phyloP scores from a whole-genome alignment of 2,888 invertebrate genomes.

The Clepsis dumicolana region DNA sequence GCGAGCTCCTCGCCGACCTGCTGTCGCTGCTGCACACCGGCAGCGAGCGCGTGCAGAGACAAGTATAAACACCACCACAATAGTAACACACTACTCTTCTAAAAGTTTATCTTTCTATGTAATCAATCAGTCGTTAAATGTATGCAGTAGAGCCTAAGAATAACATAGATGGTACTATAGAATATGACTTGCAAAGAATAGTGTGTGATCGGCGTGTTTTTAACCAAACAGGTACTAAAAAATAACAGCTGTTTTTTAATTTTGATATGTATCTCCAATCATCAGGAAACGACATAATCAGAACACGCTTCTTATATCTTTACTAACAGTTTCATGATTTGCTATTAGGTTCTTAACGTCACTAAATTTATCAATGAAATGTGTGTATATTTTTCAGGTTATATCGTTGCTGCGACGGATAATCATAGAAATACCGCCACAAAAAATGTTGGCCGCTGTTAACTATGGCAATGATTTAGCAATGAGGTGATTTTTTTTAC shows the following conservation, averaged over 20 bases:
- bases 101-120: not conserved
- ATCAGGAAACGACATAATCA: not conserved
- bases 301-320: not conserved
- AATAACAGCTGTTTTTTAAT: no score
- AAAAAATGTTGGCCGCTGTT: slow-evolving; percentile 91
- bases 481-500: slow-evolving; percentile 54
- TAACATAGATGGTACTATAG: no score
- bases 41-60: slow-evolving; percentile 97
- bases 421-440: slow-evolving; percentile 95
- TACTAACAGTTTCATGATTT: not conserved
- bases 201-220: no score
- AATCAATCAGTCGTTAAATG: not conserved
- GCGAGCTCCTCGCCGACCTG: slow-evolving; percentile 93
- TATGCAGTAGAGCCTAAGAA: no score
- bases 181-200: no score
- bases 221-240: no score
- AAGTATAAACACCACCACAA: slow-evolving; percentile 84
- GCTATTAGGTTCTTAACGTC: not conserved
- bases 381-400: slow-evolving; percentile 81
- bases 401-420: slow-evolving; percentile 95
- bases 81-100: not conserved
- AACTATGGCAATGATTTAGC: slow-evolving; percentile 80
- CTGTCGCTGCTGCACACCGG: slow-evolving; percentile 96
- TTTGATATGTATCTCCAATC: no score
- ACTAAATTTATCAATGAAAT: not conserved